These are phyloP conservation scores for Poeciliopsis turneri DNA, from an alignment of 2,797 vertebrate genomes.

Conservation along the genomic window DNA sequence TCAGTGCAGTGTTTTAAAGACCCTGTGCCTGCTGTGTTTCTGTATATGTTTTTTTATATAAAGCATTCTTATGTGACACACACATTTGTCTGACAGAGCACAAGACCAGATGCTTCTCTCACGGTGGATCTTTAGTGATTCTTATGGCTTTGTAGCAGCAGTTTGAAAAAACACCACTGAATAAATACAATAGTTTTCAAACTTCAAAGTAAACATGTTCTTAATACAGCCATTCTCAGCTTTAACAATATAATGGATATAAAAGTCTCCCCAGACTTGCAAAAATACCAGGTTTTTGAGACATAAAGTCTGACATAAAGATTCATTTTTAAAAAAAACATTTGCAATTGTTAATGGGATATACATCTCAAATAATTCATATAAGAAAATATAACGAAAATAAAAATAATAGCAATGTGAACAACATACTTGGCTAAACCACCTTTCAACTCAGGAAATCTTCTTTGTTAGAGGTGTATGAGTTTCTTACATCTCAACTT, in stretches of 20 bases:
- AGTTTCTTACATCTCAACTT: neutral
- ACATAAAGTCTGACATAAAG: neutral
- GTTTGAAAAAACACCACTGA: neutral
- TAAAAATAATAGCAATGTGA: neutral
- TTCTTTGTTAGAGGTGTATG: neutral
- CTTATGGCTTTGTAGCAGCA: constrained; percentile 2
- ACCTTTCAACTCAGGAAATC: neutral
- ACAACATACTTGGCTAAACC: neutral
- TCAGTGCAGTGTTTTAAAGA: constrained; percentile 4
- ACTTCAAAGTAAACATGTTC: constrained; percentile 14
- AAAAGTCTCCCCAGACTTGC: neutral
- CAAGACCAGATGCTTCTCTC: constrained; percentile 44
- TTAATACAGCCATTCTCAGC: neutral
- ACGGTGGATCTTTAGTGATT: constrained; percentile 24
- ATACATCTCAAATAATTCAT: neutral
- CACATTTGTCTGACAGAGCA: constrained; percentile 38
- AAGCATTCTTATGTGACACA: constrained; percentile 52
- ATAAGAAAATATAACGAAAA: neutral
- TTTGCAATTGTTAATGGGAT: neutral
- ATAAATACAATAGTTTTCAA: neutral
- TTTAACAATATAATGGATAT: neutral
- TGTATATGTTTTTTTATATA: constrained; percentile 15
- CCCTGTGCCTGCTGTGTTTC: constrained; percentile 8
- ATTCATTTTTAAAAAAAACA: neutral
- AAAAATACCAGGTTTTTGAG: neutral